These are phyloP conservation scores for Actinopyga echinites DNA, from an alignment of 53 echinoderm and acorn worm genomes.

Conservation along the genomic window DNA sequence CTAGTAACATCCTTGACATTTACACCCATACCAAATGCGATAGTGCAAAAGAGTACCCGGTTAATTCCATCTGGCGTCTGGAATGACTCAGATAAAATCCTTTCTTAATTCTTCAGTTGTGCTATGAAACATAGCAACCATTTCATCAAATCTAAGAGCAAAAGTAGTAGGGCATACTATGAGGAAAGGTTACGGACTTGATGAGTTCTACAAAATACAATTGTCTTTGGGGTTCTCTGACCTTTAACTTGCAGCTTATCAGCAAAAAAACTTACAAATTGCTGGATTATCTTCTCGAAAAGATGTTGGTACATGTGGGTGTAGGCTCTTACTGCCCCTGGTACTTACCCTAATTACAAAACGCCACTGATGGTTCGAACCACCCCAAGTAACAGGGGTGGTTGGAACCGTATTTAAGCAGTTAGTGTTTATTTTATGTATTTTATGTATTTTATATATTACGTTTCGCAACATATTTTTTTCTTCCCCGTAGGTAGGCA, in stretches of 20 bases:
- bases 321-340: too few relatives aligned
- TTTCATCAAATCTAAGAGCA: background rate
- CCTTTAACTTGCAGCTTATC: slow-evolving; percentile 1
- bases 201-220: slow-evolving; percentile 31
- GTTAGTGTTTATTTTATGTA: too few relatives aligned
- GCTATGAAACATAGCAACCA: slow-evolving; percentile 7
- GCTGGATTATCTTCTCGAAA: background rate
- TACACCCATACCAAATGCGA: slow-evolving; percentile 21
- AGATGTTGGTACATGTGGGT: background rate
- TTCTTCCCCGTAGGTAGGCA: too few relatives aligned
- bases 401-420: too few relatives aligned
- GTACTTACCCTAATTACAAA: too few relatives aligned
- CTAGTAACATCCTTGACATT: background rate
- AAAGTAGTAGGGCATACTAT: background rate
- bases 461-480: too few relatives aligned
- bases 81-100: background rate
- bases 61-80: background rate
- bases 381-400: too few relatives aligned
- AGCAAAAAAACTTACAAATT: background rate
- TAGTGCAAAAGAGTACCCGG: slow-evolving; percentile 5
- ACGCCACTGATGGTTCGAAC: too few relatives aligned
- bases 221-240: background rate
- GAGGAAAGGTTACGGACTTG: background rate
- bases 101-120: slow-evolving; percentile 2
- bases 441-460: too few relatives aligned